phyloP scores from a whole-genome alignment of 1,140 invertebrate genomes.

The Argopecten irradians region DNA sequence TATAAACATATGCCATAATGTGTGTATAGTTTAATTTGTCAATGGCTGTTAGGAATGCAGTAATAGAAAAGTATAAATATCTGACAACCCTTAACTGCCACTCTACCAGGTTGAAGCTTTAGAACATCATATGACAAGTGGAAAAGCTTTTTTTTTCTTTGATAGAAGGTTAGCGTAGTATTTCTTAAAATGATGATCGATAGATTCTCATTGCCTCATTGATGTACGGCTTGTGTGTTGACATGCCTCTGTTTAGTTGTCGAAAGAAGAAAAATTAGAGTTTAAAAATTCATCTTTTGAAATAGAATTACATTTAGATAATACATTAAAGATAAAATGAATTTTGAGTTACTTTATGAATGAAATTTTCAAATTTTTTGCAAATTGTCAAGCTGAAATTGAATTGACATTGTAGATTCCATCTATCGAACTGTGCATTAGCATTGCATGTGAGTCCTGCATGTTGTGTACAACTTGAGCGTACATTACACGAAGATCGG shows the following conservation, averaged over 20 bases:
- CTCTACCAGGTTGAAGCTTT: constrained; percentile 1
- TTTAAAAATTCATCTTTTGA: not conserved
- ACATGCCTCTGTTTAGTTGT: not conserved
- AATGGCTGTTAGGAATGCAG: not conserved
- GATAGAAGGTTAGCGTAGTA: not conserved
- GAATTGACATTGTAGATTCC: not conserved
- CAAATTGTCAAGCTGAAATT: not conserved
- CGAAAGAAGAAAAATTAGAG: not conserved
- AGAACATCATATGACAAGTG: not conserved
- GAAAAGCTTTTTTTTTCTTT: not conserved
- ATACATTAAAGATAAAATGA: not conserved
- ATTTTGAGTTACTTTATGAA: not conserved
- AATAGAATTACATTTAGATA: constrained; percentile 4
- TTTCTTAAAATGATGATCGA: constrained; percentile 23
- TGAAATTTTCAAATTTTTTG: not conserved
- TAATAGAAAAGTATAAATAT: not conserved
- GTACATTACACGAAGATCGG: not conserved
- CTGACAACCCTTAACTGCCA: not conserved
- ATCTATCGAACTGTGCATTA: not conserved
- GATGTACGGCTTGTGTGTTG: not conserved
- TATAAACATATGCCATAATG: not conserved
- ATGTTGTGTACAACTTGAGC: not conserved
- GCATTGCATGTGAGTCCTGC: not conserved
- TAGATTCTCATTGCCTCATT: not conserved
- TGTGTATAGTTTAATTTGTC: not conserved